Conservation (phyloP, 2,888 invertebrate species). For the Drosophila tripunctata region DNA sequence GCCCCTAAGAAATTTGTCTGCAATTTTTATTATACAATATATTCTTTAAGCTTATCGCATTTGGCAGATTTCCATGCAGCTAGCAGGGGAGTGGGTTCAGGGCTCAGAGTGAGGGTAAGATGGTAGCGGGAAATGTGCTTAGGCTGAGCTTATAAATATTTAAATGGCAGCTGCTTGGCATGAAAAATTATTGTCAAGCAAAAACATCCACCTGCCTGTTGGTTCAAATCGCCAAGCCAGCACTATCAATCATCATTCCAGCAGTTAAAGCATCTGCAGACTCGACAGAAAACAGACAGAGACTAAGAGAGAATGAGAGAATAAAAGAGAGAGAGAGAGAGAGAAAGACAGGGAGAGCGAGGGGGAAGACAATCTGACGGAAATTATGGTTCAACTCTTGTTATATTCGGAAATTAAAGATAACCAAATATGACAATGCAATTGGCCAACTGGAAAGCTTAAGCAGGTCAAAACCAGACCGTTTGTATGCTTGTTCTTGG, state of each 20-base stretch:
- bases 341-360: background rate
- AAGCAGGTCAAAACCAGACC: background rate
- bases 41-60: constrained; percentile 42
- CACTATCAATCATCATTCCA: constrained; percentile 49
- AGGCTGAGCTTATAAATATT: constrained; percentile 57
- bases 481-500: background rate
- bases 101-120: background rate
- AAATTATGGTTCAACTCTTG: constrained; percentile 32
- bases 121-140: too few relatives aligned
- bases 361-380: background rate
- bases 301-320: background rate
- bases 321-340: background rate
- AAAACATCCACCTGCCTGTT: constrained; percentile 41
- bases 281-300: background rate
- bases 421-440: constrained; percentile 28
- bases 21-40: constrained; percentile 10
- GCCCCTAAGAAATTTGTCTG: constrained; percentile 49
- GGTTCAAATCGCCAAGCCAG: constrained; percentile 10
- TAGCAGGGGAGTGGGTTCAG: background rate
- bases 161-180: constrained; percentile 59
- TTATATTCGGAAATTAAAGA: constrained; percentile 35
- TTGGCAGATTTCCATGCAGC: constrained; percentile 26
- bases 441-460: constrained; percentile 15
- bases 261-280: constrained; percentile 32
- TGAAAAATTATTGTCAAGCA: constrained; percentile 55